Conservation (phyloP, 2,888 invertebrate species). For the Melanostoma scalare region DNA sequence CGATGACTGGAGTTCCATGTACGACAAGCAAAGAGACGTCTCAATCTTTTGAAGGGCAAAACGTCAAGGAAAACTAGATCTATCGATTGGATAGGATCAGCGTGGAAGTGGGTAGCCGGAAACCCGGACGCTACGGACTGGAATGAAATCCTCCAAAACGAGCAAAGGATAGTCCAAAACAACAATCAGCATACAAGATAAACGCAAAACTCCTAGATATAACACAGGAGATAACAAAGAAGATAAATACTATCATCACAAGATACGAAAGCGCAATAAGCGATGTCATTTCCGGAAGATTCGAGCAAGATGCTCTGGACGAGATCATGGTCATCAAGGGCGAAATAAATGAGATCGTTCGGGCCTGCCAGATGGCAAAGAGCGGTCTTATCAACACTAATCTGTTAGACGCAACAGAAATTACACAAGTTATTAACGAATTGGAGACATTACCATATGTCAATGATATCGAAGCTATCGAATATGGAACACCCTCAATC, state of each 20-base stretch:
- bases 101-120: conserved; percentile 5
- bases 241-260: neutral
- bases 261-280: neutral
- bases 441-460: neutral
- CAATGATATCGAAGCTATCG: neutral
- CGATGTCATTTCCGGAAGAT: neutral
- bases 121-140: too few relatives aligned
- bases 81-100: conserved; percentile 8
- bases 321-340: neutral
- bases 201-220: neutral
- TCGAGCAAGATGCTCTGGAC: neutral
- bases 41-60: too few relatives aligned
- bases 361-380: neutral
- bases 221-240: neutral
- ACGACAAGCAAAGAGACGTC: too few relatives aligned
- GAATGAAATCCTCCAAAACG: too few relatives aligned
- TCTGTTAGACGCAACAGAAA: too few relatives aligned
- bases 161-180: too few relatives aligned
- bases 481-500: neutral
- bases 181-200: neutral
- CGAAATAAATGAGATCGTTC: neutral
- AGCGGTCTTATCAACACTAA: neutral
- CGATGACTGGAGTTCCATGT: too few relatives aligned
- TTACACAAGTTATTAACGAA: too few relatives aligned
- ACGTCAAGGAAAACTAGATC: neutral